A percentile compares a stretch with the other conserved stretches of the same genome.
phyloP scores from a whole-genome alignment of 2,888 invertebrate genomes.

The Drosophila hamatofila region DNA sequence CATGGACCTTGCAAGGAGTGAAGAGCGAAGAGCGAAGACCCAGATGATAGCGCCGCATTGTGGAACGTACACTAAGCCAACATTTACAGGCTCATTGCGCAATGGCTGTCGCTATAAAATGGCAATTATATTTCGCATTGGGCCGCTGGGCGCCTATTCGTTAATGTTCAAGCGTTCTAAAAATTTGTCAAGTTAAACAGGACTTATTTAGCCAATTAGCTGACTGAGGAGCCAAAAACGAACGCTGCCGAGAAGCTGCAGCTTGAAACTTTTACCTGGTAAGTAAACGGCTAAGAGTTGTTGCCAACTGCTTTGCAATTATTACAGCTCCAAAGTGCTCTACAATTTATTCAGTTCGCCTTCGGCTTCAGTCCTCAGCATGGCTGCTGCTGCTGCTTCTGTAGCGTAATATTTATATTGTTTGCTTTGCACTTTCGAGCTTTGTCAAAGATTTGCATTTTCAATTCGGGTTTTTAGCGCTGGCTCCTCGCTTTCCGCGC shows the following conservation, averaged over 20 bases:
- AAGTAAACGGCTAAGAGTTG: conserved; percentile 45
- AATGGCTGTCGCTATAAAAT: conserved; percentile 61
- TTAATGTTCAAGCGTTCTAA: conserved; percentile 45
- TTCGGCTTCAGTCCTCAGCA: conserved; percentile 20
- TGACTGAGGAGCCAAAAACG: conserved; percentile 48
- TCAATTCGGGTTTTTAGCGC: conserved; percentile 51
- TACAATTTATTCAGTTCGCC: conserved; percentile 67
- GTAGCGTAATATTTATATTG: conserved; percentile 54
- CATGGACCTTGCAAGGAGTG: too few relatives aligned
- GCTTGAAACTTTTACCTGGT: conserved; percentile 32
- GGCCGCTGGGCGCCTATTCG: conserved; percentile 44
- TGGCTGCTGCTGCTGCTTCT: conserved; percentile 44
- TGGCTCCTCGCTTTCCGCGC: conserved; percentile 13
- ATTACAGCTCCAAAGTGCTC: conserved; percentile 63
- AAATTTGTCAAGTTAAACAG: conserved; percentile 43
- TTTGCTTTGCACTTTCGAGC: conserved; percentile 74
- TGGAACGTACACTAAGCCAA: conserved; percentile 28
- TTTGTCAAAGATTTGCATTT: conserved; percentile 76
- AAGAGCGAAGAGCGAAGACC: conserved; percentile 23
- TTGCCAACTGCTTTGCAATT: conserved; percentile 72
- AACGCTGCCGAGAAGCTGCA: conserved; percentile 35
- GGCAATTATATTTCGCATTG: conserved; percentile 64
- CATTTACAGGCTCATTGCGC: conserved; percentile 53
- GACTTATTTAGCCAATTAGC: conserved; percentile 72
- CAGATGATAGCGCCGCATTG: conserved; percentile 18